These are phyloP conservation scores for Centroberyx gerrardi DNA, from an alignment of 2,797 vertebrate species.

Conservation along the genomic window DNA sequence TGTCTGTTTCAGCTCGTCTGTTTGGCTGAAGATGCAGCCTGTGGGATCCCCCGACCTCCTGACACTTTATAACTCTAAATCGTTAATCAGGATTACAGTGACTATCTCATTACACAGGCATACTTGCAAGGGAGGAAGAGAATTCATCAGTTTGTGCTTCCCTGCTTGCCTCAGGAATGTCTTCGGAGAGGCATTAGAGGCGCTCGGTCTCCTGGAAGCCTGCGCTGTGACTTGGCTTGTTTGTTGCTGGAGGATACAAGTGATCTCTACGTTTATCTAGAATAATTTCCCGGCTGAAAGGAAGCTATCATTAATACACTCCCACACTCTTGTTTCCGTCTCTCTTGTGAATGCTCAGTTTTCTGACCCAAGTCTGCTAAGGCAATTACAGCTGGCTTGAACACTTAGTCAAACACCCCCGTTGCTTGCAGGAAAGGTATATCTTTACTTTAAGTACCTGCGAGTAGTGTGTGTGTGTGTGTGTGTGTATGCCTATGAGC, in stretches of 20 bases:
- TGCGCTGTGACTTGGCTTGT: constrained; percentile 43
- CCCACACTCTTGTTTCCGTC: constrained; percentile 31
- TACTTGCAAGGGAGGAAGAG: constrained; percentile 26
- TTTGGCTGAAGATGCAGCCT: constrained; percentile 31
- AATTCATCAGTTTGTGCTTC: constrained; percentile 42
- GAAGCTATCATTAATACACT: constrained; percentile 45
- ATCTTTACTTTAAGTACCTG: too few relatives aligned
- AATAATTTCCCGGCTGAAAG: constrained; percentile 38
- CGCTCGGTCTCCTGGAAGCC: constrained; percentile 35
- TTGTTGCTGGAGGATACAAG: constrained; percentile 18
- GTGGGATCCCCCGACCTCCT: constrained; percentile 30
- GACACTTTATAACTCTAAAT: constrained; percentile 42
- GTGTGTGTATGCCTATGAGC: too few relatives aligned
- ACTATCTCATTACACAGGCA: constrained; percentile 57
- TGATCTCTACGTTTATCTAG: constrained; percentile 55
- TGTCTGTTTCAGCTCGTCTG: constrained; percentile 9
- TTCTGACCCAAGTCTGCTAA: constrained; percentile 52
- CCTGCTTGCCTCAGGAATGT: constrained; percentile 55
- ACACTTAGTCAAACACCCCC: constrained; percentile 34
- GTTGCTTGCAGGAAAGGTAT: constrained; percentile 40
- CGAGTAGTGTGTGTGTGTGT: too few relatives aligned
- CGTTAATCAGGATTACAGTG: constrained; percentile 60
- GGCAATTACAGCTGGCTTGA: constrained; percentile 40
- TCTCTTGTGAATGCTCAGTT: constrained; percentile 29
- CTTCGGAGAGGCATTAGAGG: constrained; percentile 42